These are phyloP conservation scores for Gymnobelideus leadbeateri DNA, from an alignment of 2,113 vertebrate species.

Conservation along the genomic window DNA sequence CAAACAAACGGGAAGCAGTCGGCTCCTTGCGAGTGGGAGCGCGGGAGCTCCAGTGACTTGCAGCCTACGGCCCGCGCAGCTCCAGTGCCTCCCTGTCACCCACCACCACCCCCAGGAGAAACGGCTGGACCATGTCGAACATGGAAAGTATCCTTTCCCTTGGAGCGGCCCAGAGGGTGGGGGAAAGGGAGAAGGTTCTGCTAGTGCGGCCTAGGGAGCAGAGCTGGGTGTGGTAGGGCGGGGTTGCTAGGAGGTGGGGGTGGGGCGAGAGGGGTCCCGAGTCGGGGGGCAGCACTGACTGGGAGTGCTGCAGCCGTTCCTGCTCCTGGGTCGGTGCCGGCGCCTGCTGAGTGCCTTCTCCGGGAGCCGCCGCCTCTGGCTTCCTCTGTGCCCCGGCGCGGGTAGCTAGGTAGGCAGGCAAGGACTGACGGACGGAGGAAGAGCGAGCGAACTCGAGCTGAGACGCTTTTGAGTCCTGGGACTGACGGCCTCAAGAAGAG, in stretches of 20 bases:
- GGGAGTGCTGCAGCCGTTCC: background rate
- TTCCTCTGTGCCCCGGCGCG: background rate
- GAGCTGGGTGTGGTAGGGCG: background rate
- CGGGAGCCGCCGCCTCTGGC: background rate
- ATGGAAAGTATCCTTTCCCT: slow-evolving; percentile 89
- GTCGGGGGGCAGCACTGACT: accelerated
- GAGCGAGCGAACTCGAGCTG: background rate
- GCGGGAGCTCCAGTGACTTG: background rate
- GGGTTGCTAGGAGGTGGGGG: background rate
- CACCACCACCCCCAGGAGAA: background rate
- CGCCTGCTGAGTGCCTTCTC: background rate
- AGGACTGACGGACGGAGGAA: background rate
- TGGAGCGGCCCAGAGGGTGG: background rate
- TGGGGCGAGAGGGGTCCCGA: background rate
- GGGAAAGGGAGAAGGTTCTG: background rate
- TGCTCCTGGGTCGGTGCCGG: background rate
- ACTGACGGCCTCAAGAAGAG: slow-evolving; percentile 1
- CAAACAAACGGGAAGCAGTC: background rate
- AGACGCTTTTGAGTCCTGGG: background rate
- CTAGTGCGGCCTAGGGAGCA: background rate
- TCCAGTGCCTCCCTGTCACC: background rate
- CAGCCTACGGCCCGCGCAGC: background rate
- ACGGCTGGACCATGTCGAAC: slow-evolving; percentile 75
- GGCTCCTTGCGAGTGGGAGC: background rate
- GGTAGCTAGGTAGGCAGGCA: background rate